phyloP scores from a whole-genome alignment of 1,140 invertebrate genomes.

The Ditylenchus dipsaci region DNA sequence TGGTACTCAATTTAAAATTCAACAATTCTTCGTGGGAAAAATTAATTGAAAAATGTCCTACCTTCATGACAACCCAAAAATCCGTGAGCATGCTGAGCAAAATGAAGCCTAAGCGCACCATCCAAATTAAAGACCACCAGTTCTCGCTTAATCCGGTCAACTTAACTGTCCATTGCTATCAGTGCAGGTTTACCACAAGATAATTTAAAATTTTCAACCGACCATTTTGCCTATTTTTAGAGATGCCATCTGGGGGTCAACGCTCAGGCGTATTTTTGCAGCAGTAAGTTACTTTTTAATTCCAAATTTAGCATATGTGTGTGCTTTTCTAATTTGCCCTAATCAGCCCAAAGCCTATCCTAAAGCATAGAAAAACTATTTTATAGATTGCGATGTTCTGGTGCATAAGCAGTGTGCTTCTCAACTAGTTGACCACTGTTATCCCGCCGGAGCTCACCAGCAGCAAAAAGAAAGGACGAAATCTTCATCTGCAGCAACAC shows the following conservation, averaged over 20 bases:
- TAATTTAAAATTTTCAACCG: not conserved
- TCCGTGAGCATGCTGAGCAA: conserved; percentile 8
- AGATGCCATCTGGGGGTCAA: conserved; percentile 81
- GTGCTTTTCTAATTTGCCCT: too few relatives aligned
- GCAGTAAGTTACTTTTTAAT: conserved; percentile 35
- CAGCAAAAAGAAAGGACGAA: conserved; percentile 22
- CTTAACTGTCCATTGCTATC: conserved; percentile 81
- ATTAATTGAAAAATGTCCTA: conserved; percentile 56
- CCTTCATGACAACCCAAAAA: conserved; percentile 46
- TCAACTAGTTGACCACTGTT: conserved; percentile 49
- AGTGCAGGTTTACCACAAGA: conserved; percentile 65
- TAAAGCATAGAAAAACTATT: not conserved
- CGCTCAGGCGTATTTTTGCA: conserved; percentile 58
- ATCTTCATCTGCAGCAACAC: not conserved
- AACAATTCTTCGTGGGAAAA: conserved; percentile 47
- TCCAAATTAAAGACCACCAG: conserved; percentile 76
- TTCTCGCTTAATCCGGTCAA: conserved; percentile 81
- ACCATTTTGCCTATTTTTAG: conserved; percentile 60
- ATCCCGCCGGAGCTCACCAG: conserved; percentile 42
- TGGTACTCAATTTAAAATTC: conserved; percentile 44
- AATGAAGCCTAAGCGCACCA: conserved; percentile 8
- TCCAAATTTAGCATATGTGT: too few relatives aligned
- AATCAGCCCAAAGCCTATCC: too few relatives aligned
- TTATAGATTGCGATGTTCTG: conserved; percentile 63
- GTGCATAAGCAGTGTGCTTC: conserved; percentile 62